A percentile compares a stretch with the other conserved stretches of the same genome.
These are phyloP conservation scores for Heliconius cydno DNA, from an alignment of 2,888 invertebrate species.

Conservation along the genomic window DNA sequence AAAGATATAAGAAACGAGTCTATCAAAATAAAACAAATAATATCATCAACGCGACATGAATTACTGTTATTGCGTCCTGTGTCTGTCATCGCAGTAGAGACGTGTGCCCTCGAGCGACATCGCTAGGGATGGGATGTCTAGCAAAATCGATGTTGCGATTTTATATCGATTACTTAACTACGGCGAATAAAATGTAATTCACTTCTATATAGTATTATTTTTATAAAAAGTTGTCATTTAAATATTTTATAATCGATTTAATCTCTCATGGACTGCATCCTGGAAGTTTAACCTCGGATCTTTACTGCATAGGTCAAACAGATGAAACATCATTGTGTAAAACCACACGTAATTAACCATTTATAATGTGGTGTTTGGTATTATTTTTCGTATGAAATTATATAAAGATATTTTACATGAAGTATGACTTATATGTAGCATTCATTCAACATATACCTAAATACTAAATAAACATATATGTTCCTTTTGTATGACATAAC, in stretches of 20 bases:
- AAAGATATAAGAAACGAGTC: not conserved
- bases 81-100: constrained; percentile 21
- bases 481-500: not conserved
- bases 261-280: not conserved
- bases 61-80: constrained; percentile 24
- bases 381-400: not conserved
- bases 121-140: constrained; percentile 19
- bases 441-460: not conserved
- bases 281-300: not conserved
- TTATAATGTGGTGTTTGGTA: not conserved
- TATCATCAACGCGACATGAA: constrained; percentile 20
- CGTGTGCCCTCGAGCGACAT: constrained; percentile 14
- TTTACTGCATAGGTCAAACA: too few species aligned
- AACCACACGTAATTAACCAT: constrained; percentile 1
- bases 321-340: not conserved
- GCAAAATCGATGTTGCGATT: constrained; percentile 1
- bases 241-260: not conserved
- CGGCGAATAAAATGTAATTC: not conserved
- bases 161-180: not conserved
- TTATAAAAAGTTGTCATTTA: not conserved
- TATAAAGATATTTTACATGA: not conserved
- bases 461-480: not conserved
- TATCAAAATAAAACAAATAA: constrained; percentile 20
- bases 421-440: not conserved
- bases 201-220: not conserved